Evolutionary conservation across 2,113 vertebrate species (phyloP).

Genomic region (Daubentonia madagascariensis): DNA sequence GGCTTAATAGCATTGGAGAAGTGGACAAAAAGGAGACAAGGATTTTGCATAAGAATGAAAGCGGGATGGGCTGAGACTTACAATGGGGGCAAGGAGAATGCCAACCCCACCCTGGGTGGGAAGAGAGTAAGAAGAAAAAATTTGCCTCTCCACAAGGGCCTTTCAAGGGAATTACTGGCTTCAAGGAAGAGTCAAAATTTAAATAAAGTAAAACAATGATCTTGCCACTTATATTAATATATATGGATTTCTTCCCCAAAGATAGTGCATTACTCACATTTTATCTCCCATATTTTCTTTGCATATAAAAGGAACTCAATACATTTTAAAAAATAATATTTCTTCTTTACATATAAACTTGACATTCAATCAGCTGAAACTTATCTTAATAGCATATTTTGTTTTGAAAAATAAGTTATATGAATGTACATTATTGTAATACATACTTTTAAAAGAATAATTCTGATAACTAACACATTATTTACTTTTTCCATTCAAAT

Average conservation of each 20-base stretch:
- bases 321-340: not conserved
- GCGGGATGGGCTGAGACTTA: not conserved
- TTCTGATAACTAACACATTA: not conserved
- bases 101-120: accelerated
- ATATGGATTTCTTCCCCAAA: not conserved
- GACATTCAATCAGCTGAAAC: not conserved
- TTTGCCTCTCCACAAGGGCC: not conserved
- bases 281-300: not conserved
- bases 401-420: not conserved
- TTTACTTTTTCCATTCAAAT: not conserved
- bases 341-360: not conserved
- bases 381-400: not conserved
- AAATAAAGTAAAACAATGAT: not conserved
- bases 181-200: not conserved
- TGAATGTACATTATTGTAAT: not conserved
- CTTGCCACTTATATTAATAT: not conserved
- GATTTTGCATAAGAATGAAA: not conserved
- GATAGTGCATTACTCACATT: not conserved
- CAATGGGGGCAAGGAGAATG: not conserved
- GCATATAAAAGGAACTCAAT: not conserved
- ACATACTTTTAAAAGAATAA: not conserved
- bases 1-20: not conserved
- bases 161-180: not conserved
- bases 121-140: not conserved
- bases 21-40: not conserved